Base-by-base conservation (phyloP, 2,888 invertebrate species). In the Tipula lateralis region DNA sequence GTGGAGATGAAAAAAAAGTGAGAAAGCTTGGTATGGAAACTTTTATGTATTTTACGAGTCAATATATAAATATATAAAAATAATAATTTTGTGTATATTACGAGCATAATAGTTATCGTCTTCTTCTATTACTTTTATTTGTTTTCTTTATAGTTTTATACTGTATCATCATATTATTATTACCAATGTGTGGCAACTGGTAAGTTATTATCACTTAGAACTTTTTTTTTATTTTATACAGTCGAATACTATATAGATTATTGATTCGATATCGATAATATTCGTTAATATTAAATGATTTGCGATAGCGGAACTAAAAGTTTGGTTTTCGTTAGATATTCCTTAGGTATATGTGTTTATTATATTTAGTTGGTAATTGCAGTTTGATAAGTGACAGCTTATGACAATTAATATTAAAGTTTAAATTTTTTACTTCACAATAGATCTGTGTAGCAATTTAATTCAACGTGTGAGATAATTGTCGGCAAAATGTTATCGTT, bases 1-100 rank as follows among this genome's bases (percentile, higher is more conserved):
- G 66, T 24, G 24, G 24, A 24, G 66, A 9, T 24, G 66, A 24
- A 66, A 44, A n/a, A 44, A 19, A 66, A 66, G 66, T 66, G 66
- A 66, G 66, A 66, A 66, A 66, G 66, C 66, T 66, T 66, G n/a
- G n/a, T 66, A 66, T 9, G 2, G 2, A 66, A 66, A 66, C 66
- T 66, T 66, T 66, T 66, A 66, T 66, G 24, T 66, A 24, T 7
- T 24, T 24, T 24, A 66, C 66, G 66, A 66, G 66, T 66, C 66
- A 66, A n/a, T n/a, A 66, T 66, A 66, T 66, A 66, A 66, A 66
- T 66, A 66, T 66, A 66, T 66, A 66, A 66, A 24, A 66, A 66
- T 66, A 66, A 66, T 66, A 66, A 66, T 66, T 66, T 66, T 66
- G 66, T 66, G 66, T 66, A 66, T 66, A 66, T 66, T 66, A n/a